Evolutionary conservation across 2,888 invertebrate genomes (phyloP), one percentile per base, ranked within the genome.

Genomic region (Helicoverpa assulta): DNA sequence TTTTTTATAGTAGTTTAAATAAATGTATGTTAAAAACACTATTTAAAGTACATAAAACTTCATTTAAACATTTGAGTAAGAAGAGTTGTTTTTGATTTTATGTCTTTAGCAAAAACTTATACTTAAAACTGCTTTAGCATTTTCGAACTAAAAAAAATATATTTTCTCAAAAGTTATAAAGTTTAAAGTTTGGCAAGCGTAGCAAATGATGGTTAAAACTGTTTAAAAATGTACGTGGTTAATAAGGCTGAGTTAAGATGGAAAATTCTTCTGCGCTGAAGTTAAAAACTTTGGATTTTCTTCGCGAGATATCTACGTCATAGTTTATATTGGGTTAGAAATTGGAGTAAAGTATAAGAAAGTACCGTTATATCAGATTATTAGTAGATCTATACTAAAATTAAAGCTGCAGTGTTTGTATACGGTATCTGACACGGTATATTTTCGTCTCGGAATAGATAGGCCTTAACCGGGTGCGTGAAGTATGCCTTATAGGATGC

Each of bases 221-320:
- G 47, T 29, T 73, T 77, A 61, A 73, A 73, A 77, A 73, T 73
- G 56, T 60, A 60, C 71, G 77, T 71, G 60, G 72, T 73, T 73
- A 77, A 60, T 73, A 73, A 70, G 77, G 47, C 60, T 47, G 47
- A 47, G 70, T 59, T 60, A 77, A 73, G 10, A 19, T 18, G 12
- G 70, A 18, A 47, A 57, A 60, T 76, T 73, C 71, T 77, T 60
- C 60, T 56, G 19, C 47, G 47, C 37, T 60, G 29, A 70, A 70
- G 71, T 57, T 73, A 47, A 54, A 26, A 56, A 60, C 51, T 60
- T 47, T n/a, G 26, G 16, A 40, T 70, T 73, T 76, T 76, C 71
- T 70, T 76, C 43, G n/a, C 50, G 52, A 60, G 19, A 58, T 63
- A 59, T 62, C 37, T 4, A 7, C 50, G 21, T 33, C 26, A 67